phyloP scores from a whole-genome alignment of 2,113 vertebrate species.

The Anser cygnoides region DNA sequence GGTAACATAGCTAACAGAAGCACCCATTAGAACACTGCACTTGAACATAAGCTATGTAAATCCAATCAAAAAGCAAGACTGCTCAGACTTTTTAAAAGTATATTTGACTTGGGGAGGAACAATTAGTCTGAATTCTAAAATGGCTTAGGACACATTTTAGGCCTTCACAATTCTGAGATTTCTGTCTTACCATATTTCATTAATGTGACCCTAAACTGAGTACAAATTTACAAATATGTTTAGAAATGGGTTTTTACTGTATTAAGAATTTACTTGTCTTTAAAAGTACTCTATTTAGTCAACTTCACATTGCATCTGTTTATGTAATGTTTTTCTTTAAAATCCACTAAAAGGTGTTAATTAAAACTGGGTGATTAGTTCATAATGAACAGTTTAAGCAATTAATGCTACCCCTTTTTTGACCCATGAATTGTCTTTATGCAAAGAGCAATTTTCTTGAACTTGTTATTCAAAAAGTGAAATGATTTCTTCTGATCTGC shows the following conservation, averaged over 20 bases:
- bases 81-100: neutral
- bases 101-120: neutral
- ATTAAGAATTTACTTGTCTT: neutral
- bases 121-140: neutral
- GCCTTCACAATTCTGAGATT: neutral
- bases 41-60: neutral
- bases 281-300: neutral
- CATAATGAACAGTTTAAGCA: conserved; percentile 57
- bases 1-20: neutral
- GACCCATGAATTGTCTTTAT: conserved; percentile 51
- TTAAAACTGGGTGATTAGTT: conserved; percentile 43
- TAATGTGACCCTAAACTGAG: neutral
- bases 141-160: neutral
- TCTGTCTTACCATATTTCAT: neutral
- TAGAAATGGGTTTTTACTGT: no score
- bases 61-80: neutral
- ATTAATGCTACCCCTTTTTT: conserved; percentile 30
- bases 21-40: neutral
- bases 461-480: conserved; percentile 24
- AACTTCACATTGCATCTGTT: conserved; percentile 35
- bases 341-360: conserved; percentile 61
- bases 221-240: neutral
- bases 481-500: neutral
- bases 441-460: conserved; percentile 36
- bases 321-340: conserved; percentile 48